Evolutionary conservation across 2,888 invertebrate genomes (phyloP).

Genomic region (Masnerella sp.): DNA sequence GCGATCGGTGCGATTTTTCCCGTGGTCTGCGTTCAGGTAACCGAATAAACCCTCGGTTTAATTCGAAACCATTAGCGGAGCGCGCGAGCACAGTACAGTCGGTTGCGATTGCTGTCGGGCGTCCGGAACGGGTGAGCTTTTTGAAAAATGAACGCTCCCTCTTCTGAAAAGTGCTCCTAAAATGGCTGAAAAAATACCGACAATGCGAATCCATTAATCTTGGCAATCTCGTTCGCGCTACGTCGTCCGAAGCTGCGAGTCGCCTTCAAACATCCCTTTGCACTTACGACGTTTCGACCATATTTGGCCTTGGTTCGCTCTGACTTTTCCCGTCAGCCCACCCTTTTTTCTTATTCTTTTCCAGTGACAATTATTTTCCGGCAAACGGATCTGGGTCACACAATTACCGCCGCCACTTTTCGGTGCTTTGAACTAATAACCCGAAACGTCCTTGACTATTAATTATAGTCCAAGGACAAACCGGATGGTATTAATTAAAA

Average conservation of each 20-base stretch:
- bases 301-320: constrained; percentile 57
- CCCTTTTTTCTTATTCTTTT: constrained; percentile 37
- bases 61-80: constrained; percentile 75
- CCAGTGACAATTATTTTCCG: constrained; percentile 50
- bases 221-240: constrained; percentile 67
- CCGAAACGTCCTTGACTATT: constrained; percentile 40
- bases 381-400: constrained; percentile 59
- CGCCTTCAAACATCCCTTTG: constrained; percentile 72
- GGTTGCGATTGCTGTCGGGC: constrained; percentile 72
- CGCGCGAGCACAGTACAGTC: constrained; percentile 67
- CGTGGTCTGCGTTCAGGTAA: constrained; percentile 55
- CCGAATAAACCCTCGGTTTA: constrained; percentile 66
- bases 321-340: constrained; percentile 52
- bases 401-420: constrained; percentile 54
- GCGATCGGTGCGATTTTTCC: constrained; percentile 53
- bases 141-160: constrained; percentile 76
- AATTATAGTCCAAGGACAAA: constrained; percentile 45
- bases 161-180: constrained; percentile 77
- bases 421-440: constrained; percentile 27
- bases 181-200: constrained; percentile 77
- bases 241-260: constrained; percentile 60
- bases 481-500: constrained; percentile 45
- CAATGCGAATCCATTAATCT: constrained; percentile 78
- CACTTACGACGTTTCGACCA: constrained; percentile 68
- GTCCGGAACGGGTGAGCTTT: constrained; percentile 68